Evolutionary conservation across 2,888 invertebrate genomes (phyloP), one percentile per base, ranked within the genome.

Genomic region (Mantis religiosa): DNA sequence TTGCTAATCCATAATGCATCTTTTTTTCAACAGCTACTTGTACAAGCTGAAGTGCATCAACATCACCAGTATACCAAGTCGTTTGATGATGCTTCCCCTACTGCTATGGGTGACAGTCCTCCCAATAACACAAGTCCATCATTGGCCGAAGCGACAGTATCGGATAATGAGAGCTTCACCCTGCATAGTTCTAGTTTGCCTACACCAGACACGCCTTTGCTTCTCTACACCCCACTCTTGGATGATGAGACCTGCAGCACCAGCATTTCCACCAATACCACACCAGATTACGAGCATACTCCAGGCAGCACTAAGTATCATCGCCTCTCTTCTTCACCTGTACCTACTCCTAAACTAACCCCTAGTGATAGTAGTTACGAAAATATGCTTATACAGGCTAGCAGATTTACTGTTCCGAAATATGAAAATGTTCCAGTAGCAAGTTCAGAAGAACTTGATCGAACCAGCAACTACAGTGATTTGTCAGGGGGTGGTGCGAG

Each of bases 31-130:
- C 91, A 93, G 93, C 92, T 94, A n/a, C 92, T 93, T 92, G 93
- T 93, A 25, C 92, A 93, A 15, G 93, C 93, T 12, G 93, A 94
- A 89, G 92, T 94, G 28, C 93, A 94, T 91, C 92, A 92, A 82
- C 87, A 89, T 47, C 85, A 85, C 25, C 81, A 28, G 3, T 54
- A 83, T 54, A 28, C 54, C 27, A 88, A 83, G 27, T 41, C 83
- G 3, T 93, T 93, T 2, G 93, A 93, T 4, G 14, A 25, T n/a
- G n/a, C 90, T 85, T 86, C 83, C 81, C 93, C 93, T 20, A 93
- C 93, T 90, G 92, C 92, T 12, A 93, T 93, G 14, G 28, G 81
- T 25, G 88, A 83, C 25, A 88, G 88, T 47, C 88, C 84, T 83
- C 87, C 82, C 1, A 82, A 86, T 34, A 84, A 88, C 47, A 83